Evolutionary conservation across 2,888 invertebrate genomes (phyloP).

Genomic region (Watsonalla cultraria): DNA sequence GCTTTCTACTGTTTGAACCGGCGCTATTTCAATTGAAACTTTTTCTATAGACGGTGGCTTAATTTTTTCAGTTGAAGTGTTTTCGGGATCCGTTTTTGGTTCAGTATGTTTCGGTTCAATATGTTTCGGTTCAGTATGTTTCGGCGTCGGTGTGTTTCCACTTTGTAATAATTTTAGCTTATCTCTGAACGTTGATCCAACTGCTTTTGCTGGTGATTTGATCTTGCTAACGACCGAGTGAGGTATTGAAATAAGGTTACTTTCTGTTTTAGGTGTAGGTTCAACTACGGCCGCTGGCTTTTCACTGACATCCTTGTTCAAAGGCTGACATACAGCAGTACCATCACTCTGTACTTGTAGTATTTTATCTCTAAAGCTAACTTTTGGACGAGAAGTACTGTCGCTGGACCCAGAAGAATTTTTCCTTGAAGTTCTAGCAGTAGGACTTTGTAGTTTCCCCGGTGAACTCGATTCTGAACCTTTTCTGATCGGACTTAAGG

Average conservation of each 20-base stretch:
- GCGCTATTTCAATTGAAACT: conserved; percentile 47
- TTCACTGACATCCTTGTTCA: conserved; percentile 60
- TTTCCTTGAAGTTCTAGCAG: conserved; percentile 67
- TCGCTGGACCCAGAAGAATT: conserved; percentile 71
- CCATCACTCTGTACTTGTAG: conserved; percentile 78
- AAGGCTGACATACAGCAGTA: conserved; percentile 66
- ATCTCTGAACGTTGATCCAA: conserved; percentile 69
- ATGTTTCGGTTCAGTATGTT: too few species aligned
- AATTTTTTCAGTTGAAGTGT: conserved; percentile 38
- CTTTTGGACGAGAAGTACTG: conserved; percentile 73
- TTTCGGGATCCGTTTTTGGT: conserved; percentile 45
- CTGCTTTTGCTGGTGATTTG: conserved; percentile 71
- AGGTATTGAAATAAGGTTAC: conserved; percentile 69
- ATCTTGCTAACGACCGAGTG: conserved; percentile 75
- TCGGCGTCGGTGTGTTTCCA: conserved; percentile 22
- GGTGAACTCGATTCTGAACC: conserved; percentile 71
- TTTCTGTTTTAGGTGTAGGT: conserved; percentile 68
- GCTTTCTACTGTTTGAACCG: conserved; percentile 42
- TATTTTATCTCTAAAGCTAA: conserved; percentile 81
- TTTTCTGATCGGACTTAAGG: conserved; percentile 70
- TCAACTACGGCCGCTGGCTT: conserved; percentile 68
- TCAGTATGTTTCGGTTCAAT: too few species aligned
- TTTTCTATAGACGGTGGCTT: conserved; percentile 48
- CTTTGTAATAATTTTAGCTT: conserved; percentile 70
- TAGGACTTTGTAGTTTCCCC: conserved; percentile 69